Percentiles rank a stretch among this genome's conserved stretches.
These are phyloP conservation scores for Metacarcinus magister DNA, from an alignment of 2,888 invertebrate species.

Conservation along the genomic window DNA sequence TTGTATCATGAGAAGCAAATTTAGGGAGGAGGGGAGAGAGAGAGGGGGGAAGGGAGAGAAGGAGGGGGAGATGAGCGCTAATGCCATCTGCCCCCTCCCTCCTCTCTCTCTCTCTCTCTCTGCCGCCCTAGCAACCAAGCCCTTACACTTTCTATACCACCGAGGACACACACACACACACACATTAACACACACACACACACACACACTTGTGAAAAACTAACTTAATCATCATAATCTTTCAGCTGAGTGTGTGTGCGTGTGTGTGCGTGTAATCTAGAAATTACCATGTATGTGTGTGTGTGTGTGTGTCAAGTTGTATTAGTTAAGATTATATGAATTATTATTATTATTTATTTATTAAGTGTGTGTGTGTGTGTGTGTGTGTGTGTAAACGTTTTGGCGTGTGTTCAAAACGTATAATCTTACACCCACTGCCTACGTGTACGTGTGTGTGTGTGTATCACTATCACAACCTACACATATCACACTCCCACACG, in stretches of 20 bases:
- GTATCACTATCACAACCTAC: neutral
- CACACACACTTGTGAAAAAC: neutral
- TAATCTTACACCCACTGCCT: no score
- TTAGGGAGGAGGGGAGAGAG: neutral
- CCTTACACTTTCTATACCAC: conserved; percentile 18
- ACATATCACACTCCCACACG: neutral
- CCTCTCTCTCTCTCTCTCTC: neutral
- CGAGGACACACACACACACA: conserved; percentile 15
- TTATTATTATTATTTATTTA: no score
- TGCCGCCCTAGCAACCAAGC: neutral
- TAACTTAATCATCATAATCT: no score
- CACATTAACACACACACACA: neutral
- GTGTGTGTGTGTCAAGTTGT: neutral
- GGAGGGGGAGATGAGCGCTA: neutral
- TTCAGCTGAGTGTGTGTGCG: no score
- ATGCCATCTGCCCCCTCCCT: neutral
- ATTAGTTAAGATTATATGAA: no score
- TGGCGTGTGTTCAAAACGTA: no score
- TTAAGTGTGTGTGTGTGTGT: no score
- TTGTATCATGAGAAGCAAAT: neutral
- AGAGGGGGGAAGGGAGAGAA: conserved; percentile 16
- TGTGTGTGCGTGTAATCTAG: no score
- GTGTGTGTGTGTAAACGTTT: no score
- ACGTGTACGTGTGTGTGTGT: neutral
- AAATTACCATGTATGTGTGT: no score